Base-by-base conservation (phyloP, 1,140 invertebrate genomes). In the Zaprionus nigranus region DNA sequence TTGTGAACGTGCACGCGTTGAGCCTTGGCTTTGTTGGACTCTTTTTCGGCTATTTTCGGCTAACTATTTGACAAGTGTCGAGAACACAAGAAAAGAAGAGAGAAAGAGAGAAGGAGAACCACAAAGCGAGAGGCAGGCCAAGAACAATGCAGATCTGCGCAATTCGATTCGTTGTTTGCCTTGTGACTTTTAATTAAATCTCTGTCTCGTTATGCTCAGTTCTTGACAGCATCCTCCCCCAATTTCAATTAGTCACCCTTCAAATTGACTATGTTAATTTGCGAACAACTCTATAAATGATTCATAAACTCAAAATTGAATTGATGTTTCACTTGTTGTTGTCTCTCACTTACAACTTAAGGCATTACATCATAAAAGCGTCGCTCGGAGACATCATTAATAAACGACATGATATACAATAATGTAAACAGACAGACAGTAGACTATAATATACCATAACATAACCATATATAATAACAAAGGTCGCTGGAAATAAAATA, bases 261-360 rank as follows among this genome's bases (percentile, higher is more conserved):
- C 63, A 62, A 83, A 78, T 83, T 74, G 77, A 28, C 64, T 86
- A 86, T 86, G 83, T 69, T 88, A 88, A 86, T 86, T 67, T 75
- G 57, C 34, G 30, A 30, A 22, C 20, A 36, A 30, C n/a, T 34
- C 20, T 12, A 56, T 63, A 24, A 51, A 60, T 86, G 83, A 83
- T 74, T 86, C 80, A 86, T 71, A 59, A 43, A 65, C 53, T 34
- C 17, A 46, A 15, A 17, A 20, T 17, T 46, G 34, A 60, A 22
- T 73, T n/a, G n/a, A n/a, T n/a, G n/a, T n/a, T n/a, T n/a, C n/a
- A n/a, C n/a, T n/a, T n/a, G n/a, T n/a, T 11, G 30, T 9, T 9
- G 30, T 30, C 30, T 9, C 30, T 26, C 72, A 58, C 49, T 54
- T 66, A 58, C 64, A 54, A 51, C 40, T 20, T 53, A 15, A 59